Percentiles rank a stretch among this genome's conserved stretches.
Evolutionary conservation across 1,140 invertebrate genomes (phyloP).

Genomic region (Drosophila suzukii): DNA sequence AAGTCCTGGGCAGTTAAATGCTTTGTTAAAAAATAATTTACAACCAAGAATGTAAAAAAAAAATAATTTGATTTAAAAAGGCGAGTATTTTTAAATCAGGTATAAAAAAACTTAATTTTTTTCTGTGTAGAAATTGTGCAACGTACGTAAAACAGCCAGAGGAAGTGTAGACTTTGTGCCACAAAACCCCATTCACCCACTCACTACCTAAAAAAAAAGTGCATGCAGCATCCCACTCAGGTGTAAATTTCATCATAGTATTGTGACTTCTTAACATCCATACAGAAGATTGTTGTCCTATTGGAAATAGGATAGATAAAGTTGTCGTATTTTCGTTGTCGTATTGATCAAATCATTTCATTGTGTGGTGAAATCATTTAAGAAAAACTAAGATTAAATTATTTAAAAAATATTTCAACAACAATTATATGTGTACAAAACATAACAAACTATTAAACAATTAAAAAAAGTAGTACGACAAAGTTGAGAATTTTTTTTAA

Average conservation of each 20-base stretch:
- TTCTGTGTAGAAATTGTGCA: neutral
- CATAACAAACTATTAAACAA: neutral
- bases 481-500: neutral
- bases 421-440: neutral
- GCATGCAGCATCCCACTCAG: conserved; percentile 35
- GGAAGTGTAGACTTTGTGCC: conserved; percentile 8
- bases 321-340: neutral
- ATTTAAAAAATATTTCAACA: too few relatives aligned
- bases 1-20: too few relatives aligned
- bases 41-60: too few relatives aligned
- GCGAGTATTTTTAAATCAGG: neutral
- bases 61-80: neutral
- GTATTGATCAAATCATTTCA: neutral
- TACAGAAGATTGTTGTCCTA: neutral
- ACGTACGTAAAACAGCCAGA: neutral
- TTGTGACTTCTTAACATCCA: neutral
- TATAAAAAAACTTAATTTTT: neutral
- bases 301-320: neutral
- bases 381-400: neutral
- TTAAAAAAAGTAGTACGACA: neutral
- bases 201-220: conserved; percentile 2
- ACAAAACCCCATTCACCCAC: conserved; percentile 6
- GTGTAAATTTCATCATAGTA: conserved; percentile 29
- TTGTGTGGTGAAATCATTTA: neutral
- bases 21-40: too few relatives aligned